These are phyloP conservation scores for Saccostrea cuccullata DNA, from an alignment of 1,140 invertebrate species.

Conservation along the genomic window DNA sequence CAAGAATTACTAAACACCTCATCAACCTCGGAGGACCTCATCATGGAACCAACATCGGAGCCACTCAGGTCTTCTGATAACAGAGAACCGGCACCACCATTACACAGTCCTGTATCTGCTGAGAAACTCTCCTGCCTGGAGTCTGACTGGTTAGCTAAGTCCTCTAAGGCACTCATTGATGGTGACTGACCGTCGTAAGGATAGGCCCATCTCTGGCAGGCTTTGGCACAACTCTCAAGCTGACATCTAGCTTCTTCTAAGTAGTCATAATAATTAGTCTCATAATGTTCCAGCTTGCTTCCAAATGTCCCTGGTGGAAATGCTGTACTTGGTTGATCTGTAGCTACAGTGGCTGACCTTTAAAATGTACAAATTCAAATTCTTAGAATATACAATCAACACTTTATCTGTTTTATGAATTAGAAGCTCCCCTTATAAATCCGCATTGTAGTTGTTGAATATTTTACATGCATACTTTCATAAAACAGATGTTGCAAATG, in stretches of 20 bases:
- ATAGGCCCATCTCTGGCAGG: slow-evolving; percentile 88
- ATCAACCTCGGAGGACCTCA: neutral
- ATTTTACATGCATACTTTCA: neutral
- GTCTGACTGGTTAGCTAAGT: slow-evolving; percentile 21
- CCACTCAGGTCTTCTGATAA: slow-evolving; percentile 5
- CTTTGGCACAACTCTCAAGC: slow-evolving; percentile 85
- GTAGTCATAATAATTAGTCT: slow-evolving; percentile 79
- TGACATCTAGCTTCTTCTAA: slow-evolving; percentile 89
- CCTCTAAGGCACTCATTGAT: slow-evolving; percentile 70
- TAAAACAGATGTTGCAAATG: neutral
- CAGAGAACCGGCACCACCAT: slow-evolving; percentile 27
- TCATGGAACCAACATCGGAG: neutral
- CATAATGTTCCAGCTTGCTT: slow-evolving; percentile 64
- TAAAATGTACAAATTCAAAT: slow-evolving; percentile 7
- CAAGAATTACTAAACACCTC: slow-evolving; percentile 45
- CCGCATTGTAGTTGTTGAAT: neutral
- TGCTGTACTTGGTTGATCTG: slow-evolving; percentile 50
- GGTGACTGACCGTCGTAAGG: slow-evolving; percentile 85
- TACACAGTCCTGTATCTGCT: slow-evolving; percentile 36
- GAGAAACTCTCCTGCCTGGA: neutral
- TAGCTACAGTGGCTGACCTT: slow-evolving; percentile 50
- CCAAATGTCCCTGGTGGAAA: slow-evolving; percentile 58
- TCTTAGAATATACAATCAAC: neutral
- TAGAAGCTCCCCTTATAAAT: neutral
- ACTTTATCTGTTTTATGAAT: neutral